Percentiles rank a stretch among this genome's conserved stretches.
phyloP scores from a whole-genome alignment of 1,140 invertebrate species.

The Eufriesea mexicana region DNA sequence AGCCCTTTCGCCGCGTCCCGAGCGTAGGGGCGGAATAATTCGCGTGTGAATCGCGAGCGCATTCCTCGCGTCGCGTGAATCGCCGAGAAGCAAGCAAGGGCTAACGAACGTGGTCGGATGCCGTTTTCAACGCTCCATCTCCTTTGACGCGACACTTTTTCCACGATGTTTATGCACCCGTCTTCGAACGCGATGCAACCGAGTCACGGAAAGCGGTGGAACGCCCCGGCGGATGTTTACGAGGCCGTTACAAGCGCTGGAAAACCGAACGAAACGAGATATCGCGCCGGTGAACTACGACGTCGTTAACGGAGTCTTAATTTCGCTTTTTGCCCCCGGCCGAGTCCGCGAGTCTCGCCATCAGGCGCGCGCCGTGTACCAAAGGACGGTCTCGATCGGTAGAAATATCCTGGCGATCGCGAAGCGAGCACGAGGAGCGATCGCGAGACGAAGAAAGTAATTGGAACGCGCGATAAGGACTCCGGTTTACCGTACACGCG shows the following conservation, averaged over 20 bases:
- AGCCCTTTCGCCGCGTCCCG: slow-evolving; percentile 26
- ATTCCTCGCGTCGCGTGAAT: slow-evolving; percentile 43
- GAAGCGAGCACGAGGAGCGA: slow-evolving; percentile 4
- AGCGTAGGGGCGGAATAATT: slow-evolving; percentile 54
- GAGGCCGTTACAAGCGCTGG: slow-evolving; percentile 1
- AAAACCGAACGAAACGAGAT: neutral
- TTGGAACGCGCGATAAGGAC: slow-evolving; percentile 11
- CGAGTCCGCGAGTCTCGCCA: too few species aligned
- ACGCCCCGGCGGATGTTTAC: slow-evolving; percentile 6
- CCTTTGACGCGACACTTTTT: slow-evolving; percentile 6
- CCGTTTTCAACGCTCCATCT: slow-evolving; percentile 18
- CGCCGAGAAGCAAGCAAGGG: slow-evolving; percentile 10
- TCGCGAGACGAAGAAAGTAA: slow-evolving; percentile 51
- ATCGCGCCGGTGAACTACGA: neutral
- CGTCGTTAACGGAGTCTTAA: slow-evolving; percentile 25
- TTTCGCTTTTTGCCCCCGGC: neutral
- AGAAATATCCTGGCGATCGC: too few species aligned
- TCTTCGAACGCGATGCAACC: neutral
- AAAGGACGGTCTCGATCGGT: too few species aligned
- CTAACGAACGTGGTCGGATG: slow-evolving; percentile 39
- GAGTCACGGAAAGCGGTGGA: slow-evolving; percentile 16
- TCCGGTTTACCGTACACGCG: too few species aligned
- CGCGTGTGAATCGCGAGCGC: slow-evolving; percentile 62
- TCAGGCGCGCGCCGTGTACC: too few species aligned
- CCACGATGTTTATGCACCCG: slow-evolving; percentile 7